Evolutionary conservation across 2,113 vertebrate species (phyloP).

Genomic region (Sterrhoptilus dennistouni): DNA sequence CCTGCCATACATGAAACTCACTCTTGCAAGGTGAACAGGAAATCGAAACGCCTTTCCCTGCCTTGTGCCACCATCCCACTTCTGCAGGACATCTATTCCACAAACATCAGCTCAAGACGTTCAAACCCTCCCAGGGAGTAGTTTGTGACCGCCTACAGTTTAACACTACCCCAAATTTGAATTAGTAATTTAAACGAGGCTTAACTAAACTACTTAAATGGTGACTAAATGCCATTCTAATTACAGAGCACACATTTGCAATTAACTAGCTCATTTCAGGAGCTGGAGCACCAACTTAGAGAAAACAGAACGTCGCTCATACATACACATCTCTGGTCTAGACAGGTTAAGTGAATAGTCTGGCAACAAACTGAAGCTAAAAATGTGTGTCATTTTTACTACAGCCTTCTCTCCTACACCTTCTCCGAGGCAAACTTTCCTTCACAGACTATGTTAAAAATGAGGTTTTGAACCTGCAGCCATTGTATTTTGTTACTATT

Average conservation of each 20-base stretch:
- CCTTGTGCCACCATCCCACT: not conserved
- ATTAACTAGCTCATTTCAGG: slow-evolving; percentile 31
- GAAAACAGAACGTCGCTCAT: not conserved
- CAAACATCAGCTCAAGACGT: not conserved
- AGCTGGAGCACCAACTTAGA: not conserved
- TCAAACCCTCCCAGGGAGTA: not conserved
- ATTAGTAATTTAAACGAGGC: slow-evolving; percentile 50
- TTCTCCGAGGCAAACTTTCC: not conserved
- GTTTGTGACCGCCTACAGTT: not conserved
- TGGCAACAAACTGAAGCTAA: not conserved
- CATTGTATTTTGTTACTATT: not conserved
- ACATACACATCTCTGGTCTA: slow-evolving; percentile 46
- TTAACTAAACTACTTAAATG: slow-evolving; percentile 55
- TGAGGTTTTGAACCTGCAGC: not conserved
- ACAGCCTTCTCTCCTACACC: not conserved
- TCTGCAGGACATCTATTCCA: not conserved
- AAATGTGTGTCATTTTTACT: not conserved
- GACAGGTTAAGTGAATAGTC: slow-evolving; percentile 35
- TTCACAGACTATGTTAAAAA: not conserved
- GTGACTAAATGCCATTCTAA: slow-evolving; percentile 52
- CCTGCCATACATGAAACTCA: not conserved
- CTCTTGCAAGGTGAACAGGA: not conserved
- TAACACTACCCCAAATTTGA: slow-evolving; percentile 23
- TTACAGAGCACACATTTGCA: slow-evolving; percentile 52
- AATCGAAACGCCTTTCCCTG: not conserved